Evolutionary conservation across 2,797 vertebrate species (phyloP), one percentile per base, ranked within the genome.

Genomic region (Ptychadena robeensis): DNA sequence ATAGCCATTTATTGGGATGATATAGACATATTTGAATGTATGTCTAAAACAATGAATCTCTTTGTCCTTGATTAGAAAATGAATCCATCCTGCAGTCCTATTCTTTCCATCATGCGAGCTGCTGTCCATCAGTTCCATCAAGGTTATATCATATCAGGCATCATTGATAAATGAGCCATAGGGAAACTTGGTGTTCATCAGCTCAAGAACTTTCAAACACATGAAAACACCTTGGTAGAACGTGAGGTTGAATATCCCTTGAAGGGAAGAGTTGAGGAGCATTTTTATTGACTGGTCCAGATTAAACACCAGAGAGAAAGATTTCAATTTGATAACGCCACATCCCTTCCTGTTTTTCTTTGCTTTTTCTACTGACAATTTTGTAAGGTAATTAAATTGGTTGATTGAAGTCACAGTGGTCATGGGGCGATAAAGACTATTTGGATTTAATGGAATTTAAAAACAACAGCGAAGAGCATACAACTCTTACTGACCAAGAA

Each of bases 361-460:
- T 90, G 87, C 89, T 86, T 82, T 87, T 89, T 91, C 91, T 92
- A 88, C 91, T 91, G 90, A 92, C 92, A 93, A 92, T 93, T 93
- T 92, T 90, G 90, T 91, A 93, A 93, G 91, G 93, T 94, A 94
- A 94, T 94, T 94, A 94, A 94, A 94, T 91, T 91, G 93, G 90
- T 89, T 94, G 93, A 94, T 94, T 94, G 93, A 95, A 94, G 92
- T 93, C 93, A 89, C 88, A 89, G 91, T 94, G 92, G 91, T 93
- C 92, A 91, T 93, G 91, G 89, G 88, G 92, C 6, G 92, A 94
- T 94, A 94, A 94, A 94, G 91, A 93, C 93, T 90, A 89, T 94
- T 93, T 93, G 92, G 90, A 94, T 93, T 93, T 94, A 94, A 94
- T 94, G 91, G 93, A 93, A 94, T 94, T 94, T 91, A 92, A 90